Conservation (phyloP, 2,797 vertebrate genomes). For the Cuculus canorus region DNA sequence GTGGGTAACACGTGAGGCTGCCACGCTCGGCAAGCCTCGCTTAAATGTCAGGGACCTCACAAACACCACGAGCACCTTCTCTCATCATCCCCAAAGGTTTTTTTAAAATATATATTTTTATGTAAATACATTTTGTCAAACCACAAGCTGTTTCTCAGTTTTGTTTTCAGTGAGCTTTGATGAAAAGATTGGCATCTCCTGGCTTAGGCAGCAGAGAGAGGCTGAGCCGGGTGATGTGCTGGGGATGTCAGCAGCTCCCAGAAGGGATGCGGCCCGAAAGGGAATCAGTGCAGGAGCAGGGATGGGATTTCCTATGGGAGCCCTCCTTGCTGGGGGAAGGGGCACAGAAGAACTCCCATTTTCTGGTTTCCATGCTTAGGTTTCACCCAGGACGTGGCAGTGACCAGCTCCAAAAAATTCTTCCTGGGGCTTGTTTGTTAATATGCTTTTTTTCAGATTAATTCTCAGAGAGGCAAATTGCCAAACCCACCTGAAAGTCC, state of each 20-base stretch:
- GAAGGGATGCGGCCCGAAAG: not conserved
- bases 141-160: slow-evolving; percentile 92
- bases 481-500: not conserved
- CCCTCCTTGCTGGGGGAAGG: not conserved
- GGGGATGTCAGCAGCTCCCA: not conserved
- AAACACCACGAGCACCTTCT: slow-evolving; percentile 49
- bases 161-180: slow-evolving; percentile 86
- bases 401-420: not conserved
- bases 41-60: slow-evolving; percentile 76
- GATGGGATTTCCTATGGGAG: not conserved
- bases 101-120: slow-evolving; percentile 68
- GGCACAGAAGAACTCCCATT: not conserved
- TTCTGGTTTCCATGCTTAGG: not conserved
- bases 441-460: not conserved
- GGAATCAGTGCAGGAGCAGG: accelerated
- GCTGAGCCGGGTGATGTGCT: not conserved
- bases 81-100: slow-evolving; percentile 37
- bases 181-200: slow-evolving; percentile 72
- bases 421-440: not conserved
- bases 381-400: not conserved
- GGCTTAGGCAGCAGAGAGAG: not conserved
- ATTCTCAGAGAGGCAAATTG: not conserved
- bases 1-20: slow-evolving; percentile 52
- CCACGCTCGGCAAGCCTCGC: not conserved
- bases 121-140: slow-evolving; percentile 81